These are phyloP conservation scores for Halcyon chelicuti DNA, from an alignment of 2,797 vertebrate genomes.

Conservation along the genomic window DNA sequence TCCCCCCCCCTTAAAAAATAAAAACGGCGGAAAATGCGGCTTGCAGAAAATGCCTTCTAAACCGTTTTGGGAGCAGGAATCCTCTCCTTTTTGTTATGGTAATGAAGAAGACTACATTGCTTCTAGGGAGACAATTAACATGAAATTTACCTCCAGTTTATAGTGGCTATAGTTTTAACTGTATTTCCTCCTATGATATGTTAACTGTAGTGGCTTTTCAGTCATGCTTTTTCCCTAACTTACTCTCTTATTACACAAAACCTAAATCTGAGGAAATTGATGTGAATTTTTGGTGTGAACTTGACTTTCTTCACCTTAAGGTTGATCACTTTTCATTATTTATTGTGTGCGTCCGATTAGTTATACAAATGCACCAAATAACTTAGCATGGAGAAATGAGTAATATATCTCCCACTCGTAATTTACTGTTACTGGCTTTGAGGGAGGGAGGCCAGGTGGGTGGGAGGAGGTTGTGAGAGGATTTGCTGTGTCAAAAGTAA, in stretches of 20 bases:
- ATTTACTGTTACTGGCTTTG: constrained; percentile 1
- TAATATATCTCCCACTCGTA: not conserved
- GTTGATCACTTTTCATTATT: not conserved
- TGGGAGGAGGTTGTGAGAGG: not conserved
- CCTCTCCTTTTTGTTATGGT: not conserved
- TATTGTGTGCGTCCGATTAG: not conserved
- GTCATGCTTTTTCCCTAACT: not conserved
- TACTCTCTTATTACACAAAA: not conserved
- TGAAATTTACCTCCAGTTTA: not conserved
- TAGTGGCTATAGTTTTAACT: not conserved
- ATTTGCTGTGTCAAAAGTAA: not conserved
- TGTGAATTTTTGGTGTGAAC: not conserved
- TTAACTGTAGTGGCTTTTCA: not conserved
- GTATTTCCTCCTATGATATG: not conserved
- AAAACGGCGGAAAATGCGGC: not conserved
- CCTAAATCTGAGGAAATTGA: not conserved
- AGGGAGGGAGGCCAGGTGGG: not conserved
- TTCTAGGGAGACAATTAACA: not conserved
- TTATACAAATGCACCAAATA: not conserved
- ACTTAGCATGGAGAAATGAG: not conserved
- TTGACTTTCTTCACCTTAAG: not conserved
- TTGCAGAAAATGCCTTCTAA: not conserved
- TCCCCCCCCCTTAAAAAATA: too few species aligned
- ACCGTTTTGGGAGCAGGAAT: not conserved
- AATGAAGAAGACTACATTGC: not conserved